phyloP scores from a whole-genome alignment of 1,140 invertebrate species.

The Cotesia vestalis region DNA sequence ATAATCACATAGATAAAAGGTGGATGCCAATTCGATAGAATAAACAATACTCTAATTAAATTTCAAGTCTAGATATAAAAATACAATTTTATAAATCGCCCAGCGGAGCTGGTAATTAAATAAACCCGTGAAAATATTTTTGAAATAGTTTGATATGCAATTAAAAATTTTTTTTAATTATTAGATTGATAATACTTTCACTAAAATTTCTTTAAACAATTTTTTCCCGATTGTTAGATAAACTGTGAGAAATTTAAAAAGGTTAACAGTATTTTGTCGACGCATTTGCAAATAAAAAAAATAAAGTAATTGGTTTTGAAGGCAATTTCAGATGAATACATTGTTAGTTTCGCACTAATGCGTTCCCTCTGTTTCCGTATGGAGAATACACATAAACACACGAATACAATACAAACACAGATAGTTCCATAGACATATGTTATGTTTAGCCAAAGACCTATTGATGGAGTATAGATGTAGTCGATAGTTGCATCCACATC shows the following conservation, averaged over 20 bases:
- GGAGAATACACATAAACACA: background rate
- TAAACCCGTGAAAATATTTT: no score
- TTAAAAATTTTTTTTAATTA: no score
- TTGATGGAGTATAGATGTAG: background rate
- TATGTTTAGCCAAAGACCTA: background rate
- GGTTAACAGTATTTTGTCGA: no score
- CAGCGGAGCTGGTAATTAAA: no score
- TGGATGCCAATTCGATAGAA: no score
- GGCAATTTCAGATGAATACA: constrained; percentile 10
- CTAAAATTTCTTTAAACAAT: no score
- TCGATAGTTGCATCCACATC: constrained; percentile 19
- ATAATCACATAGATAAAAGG: no score
- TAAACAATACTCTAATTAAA: no score
- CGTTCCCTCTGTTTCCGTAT: background rate
- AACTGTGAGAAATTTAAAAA: background rate
- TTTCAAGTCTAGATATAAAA: no score
- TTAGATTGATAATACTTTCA: no score
- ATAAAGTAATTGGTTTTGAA: constrained; percentile 11
- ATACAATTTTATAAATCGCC: no score
- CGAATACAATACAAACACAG: background rate
- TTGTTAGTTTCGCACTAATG: constrained; percentile 17
- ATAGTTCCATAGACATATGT: background rate
- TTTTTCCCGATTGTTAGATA: background rate
- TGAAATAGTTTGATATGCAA: no score
- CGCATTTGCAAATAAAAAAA: background rate